phyloP scores from a whole-genome alignment of 2,113 vertebrate genomes.

The Sorex araneus region DNA sequence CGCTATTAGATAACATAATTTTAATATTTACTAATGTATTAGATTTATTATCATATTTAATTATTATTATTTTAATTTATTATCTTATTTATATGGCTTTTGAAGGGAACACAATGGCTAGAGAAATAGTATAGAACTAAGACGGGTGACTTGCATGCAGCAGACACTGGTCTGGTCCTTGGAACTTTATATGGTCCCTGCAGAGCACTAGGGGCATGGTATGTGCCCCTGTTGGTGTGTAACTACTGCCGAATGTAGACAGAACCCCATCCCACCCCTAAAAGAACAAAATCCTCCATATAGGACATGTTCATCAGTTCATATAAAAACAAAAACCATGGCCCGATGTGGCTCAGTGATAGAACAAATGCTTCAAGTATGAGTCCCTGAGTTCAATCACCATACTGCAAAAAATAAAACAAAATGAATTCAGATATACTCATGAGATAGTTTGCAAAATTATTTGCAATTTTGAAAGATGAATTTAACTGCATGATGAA shows the following conservation, averaged over 20 bases:
- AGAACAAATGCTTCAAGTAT: too few relatives aligned
- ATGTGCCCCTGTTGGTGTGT: too few relatives aligned
- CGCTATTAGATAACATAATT: constrained; percentile 16
- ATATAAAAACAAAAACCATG: neutral
- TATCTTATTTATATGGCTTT: constrained; percentile 57
- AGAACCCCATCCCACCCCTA: neutral
- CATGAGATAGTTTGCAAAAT: neutral
- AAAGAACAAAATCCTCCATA: constrained; percentile 61
- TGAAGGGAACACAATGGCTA: constrained; percentile 42
- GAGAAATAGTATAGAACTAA: constrained; percentile 4
- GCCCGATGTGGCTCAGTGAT: too few relatives aligned
- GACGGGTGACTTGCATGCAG: too few relatives aligned
- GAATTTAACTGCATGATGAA: constrained; percentile 13
- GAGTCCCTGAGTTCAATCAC: too few relatives aligned
- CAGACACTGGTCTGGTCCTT: too few relatives aligned
- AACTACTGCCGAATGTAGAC: too few relatives aligned
- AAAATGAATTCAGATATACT: constrained; percentile 54
- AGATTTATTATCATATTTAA: constrained; percentile 57
- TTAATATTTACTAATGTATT: constrained; percentile 35
- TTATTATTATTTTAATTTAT: constrained; percentile 54
- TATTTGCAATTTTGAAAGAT: constrained; percentile 8
- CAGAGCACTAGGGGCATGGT: too few relatives aligned
- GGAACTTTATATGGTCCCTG: too few relatives aligned
- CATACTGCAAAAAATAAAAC: too few relatives aligned
- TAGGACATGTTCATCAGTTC: constrained; percentile 50